A percentile compares a stretch with the other conserved stretches of the same genome.
phyloP scores from a whole-genome alignment of 2,797 vertebrate genomes.

The Bradypodion pumilum region DNA sequence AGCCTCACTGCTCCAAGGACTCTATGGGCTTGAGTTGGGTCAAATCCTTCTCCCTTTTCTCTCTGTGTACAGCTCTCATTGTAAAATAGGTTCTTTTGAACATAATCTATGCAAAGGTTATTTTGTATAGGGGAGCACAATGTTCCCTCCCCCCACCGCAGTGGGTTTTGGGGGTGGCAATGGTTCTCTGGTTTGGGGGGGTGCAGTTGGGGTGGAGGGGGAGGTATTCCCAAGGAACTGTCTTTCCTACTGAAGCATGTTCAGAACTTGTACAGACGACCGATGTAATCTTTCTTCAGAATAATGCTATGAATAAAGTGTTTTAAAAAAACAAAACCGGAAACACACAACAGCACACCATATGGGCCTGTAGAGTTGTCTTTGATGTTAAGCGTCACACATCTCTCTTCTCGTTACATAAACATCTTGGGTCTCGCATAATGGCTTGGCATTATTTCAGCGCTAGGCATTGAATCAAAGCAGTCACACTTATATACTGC shows the following conservation, averaged over 20 bases:
- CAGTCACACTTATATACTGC: too few relatives aligned
- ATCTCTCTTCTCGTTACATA: background rate
- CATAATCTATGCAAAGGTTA: conserved; percentile 61
- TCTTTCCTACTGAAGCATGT: conserved; percentile 48
- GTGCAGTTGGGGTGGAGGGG: conserved; percentile 43
- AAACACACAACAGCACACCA: conserved; percentile 20
- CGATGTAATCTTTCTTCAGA: conserved; percentile 48
- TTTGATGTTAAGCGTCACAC: background rate
- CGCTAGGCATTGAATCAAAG: background rate
- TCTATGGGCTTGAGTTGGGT: conserved; percentile 1
- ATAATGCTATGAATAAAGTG: conserved; percentile 56
- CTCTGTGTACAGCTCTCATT: conserved; percentile 48
- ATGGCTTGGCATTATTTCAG: background rate
- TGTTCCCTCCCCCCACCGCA: conserved; percentile 30
- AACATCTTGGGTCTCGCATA: too few relatives aligned
- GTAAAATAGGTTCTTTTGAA: conserved; percentile 59
- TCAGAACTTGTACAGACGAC: conserved; percentile 47
- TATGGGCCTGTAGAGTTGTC: background rate
- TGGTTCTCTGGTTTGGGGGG: conserved; percentile 13
- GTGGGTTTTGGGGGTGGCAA: conserved; percentile 20
- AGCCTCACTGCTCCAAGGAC: conserved; percentile 15
- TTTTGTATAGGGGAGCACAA: conserved; percentile 55
- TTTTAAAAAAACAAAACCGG: conserved; percentile 11
- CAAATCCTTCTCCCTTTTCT: background rate
- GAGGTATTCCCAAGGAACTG: conserved; percentile 61